These are phyloP conservation scores for Avahi laniger DNA, from an alignment of 2,797 vertebrate genomes.

Conservation along the genomic window DNA sequence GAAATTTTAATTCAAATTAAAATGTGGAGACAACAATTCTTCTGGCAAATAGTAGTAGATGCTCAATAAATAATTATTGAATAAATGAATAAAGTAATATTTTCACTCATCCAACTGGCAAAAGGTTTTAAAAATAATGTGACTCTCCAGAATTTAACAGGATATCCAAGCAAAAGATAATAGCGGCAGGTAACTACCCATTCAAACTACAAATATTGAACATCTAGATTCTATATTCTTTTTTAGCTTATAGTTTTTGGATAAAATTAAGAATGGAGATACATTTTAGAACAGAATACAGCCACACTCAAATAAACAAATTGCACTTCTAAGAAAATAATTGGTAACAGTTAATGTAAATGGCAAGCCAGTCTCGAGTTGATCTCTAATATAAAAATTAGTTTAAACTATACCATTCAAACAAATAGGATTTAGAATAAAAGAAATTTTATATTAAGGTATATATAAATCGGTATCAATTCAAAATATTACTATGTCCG, in stretches of 20 bases:
- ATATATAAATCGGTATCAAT: neutral
- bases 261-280: neutral
- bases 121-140: neutral
- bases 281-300: neutral
- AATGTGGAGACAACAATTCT: neutral
- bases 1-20: neutral
- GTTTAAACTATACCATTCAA: constrained; percentile 17
- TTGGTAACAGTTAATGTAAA: neutral
- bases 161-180: neutral
- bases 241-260: neutral
- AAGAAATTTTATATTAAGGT: neutral
- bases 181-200: neutral
- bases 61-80: neutral
- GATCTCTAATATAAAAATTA: neutral
- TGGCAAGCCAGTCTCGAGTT: neutral
- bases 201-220: neutral
- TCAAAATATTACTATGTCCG: neutral
- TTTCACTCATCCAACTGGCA: neutral
- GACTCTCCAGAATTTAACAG: neutral
- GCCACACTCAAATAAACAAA: neutral
- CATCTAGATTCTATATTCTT: neutral
- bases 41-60: neutral
- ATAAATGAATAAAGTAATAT: neutral
- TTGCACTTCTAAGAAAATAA: neutral
- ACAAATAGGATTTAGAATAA: neutral